phyloP scores from a whole-genome alignment of 2,888 invertebrate genomes.

The Oeneis ivallda region DNA sequence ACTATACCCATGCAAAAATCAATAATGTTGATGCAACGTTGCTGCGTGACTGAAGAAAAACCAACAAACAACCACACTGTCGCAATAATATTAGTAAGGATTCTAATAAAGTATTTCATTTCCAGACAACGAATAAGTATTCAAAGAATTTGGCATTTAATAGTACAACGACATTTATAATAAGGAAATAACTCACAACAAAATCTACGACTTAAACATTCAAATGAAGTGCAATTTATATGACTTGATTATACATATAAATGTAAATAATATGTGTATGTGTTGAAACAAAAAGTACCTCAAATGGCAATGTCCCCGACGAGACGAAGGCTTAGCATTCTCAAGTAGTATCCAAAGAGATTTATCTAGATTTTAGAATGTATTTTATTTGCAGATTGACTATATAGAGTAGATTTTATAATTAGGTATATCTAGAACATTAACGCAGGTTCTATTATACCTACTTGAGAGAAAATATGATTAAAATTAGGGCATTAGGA shows the following conservation, averaged over 20 bases:
- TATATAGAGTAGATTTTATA: too few species aligned
- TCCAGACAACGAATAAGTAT: neutral
- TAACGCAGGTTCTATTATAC: too few species aligned
- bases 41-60: too few species aligned
- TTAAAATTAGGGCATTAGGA: too few species aligned
- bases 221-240: conserved; percentile 12
- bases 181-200: conserved; percentile 8
- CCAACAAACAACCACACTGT: neutral
- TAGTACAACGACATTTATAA: conserved; percentile 13
- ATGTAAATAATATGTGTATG: conserved; percentile 17
- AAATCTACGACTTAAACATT: conserved; percentile 10
- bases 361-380: neutral
- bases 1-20: too few species aligned
- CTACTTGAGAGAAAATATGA: too few species aligned
- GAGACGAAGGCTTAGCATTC: conserved; percentile 33
- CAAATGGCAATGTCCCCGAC: conserved; percentile 38
- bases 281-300: conserved; percentile 34
- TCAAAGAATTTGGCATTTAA: conserved; percentile 14
- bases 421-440: too few species aligned
- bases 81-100: neutral
- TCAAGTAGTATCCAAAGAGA: conserved; percentile 32
- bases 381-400: neutral
- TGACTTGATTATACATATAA: neutral
- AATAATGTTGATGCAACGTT: too few species aligned
- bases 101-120: neutral